Evolutionary conservation across 2,797 vertebrate genomes (phyloP), one percentile per base, ranked within the genome.

Genomic region (Lepilemur septentrionalis): DNA sequence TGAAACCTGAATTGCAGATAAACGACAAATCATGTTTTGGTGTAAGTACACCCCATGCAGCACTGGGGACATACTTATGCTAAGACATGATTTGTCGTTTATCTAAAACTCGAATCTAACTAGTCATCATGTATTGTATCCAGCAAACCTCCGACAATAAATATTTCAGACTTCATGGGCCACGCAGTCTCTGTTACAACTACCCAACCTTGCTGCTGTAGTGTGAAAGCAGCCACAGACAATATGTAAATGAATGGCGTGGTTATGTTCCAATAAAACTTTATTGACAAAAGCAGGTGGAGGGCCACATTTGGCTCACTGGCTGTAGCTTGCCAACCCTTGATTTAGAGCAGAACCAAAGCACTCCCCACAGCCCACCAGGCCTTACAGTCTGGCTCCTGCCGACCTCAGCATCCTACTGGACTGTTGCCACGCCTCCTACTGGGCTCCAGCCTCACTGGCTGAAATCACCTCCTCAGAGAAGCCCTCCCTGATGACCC

Each of bases 221-320:
- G 9, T 28, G 23, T 10, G 32, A 84, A 67, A 72, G n/a, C 13
- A 81, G 61, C 50, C 55, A 32, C 0, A n/a, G 69, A 6, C 2
- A 11, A 3, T 7, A 59, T 69, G 50, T 18, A 57, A 72, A 57
- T 38, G 46, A 85, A 23, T 14, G 11, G 18, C 4, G 0, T 63
- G 80, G 69, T 38, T 46, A 5, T 30, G 50, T 87, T 2, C 63
- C 63, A 70, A 79, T 52, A 94, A 92, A 96, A 63, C 91, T 95
- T 95, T 83, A 84, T 88, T 95, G 80, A 61, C 78, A 84, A 94
- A 95, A 81, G 59, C 17, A 80, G 61, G n/a, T 28, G 14, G 30
- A 6, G 30, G 59, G 35, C 90, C 67, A 35, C 2, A 28, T 18
- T 20, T 28, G 35, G 52, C 35, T 61, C 22, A n/a, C 10, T 4